phyloP scores from a whole-genome alignment of 2,888 invertebrate species.

The Pegoplata infirma region DNA sequence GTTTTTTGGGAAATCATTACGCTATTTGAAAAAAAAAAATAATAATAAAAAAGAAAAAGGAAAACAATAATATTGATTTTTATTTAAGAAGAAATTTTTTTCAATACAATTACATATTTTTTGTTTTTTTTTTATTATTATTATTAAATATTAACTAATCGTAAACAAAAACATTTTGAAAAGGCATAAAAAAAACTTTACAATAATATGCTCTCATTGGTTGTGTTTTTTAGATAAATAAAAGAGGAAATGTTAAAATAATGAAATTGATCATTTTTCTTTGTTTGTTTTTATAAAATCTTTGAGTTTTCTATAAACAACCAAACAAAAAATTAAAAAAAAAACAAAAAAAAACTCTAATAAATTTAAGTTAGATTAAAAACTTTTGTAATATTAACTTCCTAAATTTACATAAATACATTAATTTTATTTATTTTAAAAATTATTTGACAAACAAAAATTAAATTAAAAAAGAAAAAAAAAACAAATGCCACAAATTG shows the following conservation, averaged over 20 bases:
- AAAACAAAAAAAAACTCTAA: neutral
- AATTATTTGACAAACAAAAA: slow-evolving; percentile 3
- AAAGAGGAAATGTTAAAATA: slow-evolving; percentile 53
- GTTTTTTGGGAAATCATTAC: slow-evolving; percentile 25
- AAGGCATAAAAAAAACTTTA: slow-evolving; percentile 60
- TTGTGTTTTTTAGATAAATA: slow-evolving; percentile 77
- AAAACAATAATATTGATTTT: slow-evolving; percentile 2
- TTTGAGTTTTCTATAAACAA: slow-evolving; percentile 7
- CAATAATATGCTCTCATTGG: slow-evolving; percentile 77
- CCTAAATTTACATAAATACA: slow-evolving; percentile 15
- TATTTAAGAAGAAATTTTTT: neutral
- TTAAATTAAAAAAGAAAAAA: slow-evolving; percentile 1
- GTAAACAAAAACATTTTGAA: slow-evolving; percentile 48
- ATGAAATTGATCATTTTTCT: slow-evolving; percentile 12
- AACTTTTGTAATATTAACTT: slow-evolving; percentile 45
- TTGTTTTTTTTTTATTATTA: slow-evolving; percentile 5
- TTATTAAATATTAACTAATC: slow-evolving; percentile 45
- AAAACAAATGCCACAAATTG: slow-evolving; percentile 55
- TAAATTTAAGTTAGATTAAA: slow-evolving; percentile 33
- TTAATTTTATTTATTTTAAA: slow-evolving; percentile 27
- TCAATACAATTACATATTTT: neutral
- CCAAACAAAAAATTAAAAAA: neutral
- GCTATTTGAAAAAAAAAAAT: slow-evolving; percentile 21
- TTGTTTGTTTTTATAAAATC: neutral
- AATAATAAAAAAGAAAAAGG: no score